These are phyloP conservation scores for Athalia rosae DNA, from an alignment of 2,888 invertebrate species.

Conservation along the genomic window DNA sequence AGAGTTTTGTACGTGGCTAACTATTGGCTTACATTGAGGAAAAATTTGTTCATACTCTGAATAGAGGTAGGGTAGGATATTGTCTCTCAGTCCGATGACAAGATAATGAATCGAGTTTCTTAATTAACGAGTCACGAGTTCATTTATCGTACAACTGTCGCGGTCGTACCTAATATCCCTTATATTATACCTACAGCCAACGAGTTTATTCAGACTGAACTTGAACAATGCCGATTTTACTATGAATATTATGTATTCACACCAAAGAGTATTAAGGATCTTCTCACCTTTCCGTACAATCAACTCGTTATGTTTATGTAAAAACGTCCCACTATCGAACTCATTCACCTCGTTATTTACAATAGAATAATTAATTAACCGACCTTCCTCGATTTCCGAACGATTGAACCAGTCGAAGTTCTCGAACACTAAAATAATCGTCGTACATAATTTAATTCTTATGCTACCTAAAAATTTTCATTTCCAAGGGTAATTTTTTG, in stretches of 20 bases:
- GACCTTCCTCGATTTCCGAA: too few relatives aligned
- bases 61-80: neutral
- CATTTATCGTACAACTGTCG: slow-evolving; percentile 1
- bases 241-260: neutral
- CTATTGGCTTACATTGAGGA: neutral
- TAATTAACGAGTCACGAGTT: slow-evolving; percentile 6
- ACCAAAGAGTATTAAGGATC: neutral
- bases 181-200: neutral
- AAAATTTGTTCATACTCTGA: too few relatives aligned
- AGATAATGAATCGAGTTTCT: slow-evolving; percentile 1
- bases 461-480: too few relatives aligned
- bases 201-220: slow-evolving; percentile 10
- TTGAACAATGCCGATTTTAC: slow-evolving; percentile 12
- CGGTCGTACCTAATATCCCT: neutral
- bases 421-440: too few relatives aligned
- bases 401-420: too few relatives aligned
- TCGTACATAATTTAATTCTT: too few relatives aligned
- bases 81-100: neutral
- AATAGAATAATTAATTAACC: too few relatives aligned
- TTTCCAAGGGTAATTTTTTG: too few relatives aligned
- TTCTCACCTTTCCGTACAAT: neutral
- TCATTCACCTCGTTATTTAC: slow-evolving; percentile 8
- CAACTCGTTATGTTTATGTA: too few relatives aligned
- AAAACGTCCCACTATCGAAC: too few relatives aligned
- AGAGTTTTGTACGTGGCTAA: too few relatives aligned